Evolutionary conservation across 1,140 invertebrate genomes (phyloP).

Genomic region (Drosophila kurseongensis): DNA sequence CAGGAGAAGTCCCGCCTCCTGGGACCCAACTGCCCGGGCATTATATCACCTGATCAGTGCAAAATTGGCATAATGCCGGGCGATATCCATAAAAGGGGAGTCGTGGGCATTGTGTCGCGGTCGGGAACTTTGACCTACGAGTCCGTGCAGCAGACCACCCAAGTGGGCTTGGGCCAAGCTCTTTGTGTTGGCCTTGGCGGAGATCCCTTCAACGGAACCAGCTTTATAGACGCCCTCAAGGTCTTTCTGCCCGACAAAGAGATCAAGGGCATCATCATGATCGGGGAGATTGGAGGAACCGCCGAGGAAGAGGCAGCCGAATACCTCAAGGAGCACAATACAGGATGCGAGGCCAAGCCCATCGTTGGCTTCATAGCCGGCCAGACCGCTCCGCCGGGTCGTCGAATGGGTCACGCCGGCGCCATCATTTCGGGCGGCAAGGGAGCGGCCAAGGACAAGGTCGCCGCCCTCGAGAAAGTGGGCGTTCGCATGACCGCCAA

Average conservation of each 20-base stretch:
- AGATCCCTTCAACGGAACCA: constrained; percentile 99
- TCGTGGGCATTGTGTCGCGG: constrained; percentile 97
- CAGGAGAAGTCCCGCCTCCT: constrained; percentile 97
- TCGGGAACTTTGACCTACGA: constrained; percentile 99
- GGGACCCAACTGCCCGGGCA: constrained; percentile 99
- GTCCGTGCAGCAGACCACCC: constrained; percentile 97
- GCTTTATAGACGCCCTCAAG: constrained; percentile 99
- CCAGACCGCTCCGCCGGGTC: constrained; percentile 98
- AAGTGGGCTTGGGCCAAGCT: constrained; percentile 97
- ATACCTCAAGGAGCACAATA: constrained; percentile 95
- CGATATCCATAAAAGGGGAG: constrained; percentile 96
- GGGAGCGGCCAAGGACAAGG: constrained; percentile 98
- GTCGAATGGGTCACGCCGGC: constrained; percentile 99
- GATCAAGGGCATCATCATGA: constrained; percentile 98
- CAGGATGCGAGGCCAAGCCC: constrained; percentile 94
- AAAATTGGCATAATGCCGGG: constrained; percentile 99
- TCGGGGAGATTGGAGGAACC: constrained; percentile 99
- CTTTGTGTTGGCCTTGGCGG: constrained; percentile 99
- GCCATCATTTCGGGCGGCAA: constrained; percentile 99
- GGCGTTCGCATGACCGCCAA: constrained; percentile 96
- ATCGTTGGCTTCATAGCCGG: constrained; percentile 99
- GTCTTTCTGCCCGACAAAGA: constrained; percentile 96
- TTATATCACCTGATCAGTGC: constrained; percentile 98
- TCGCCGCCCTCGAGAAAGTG: constrained; percentile 95
- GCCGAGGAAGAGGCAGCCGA: constrained; percentile 99